Percentiles rank a stretch among this genome's conserved stretches.
These are phyloP conservation scores for Andrena bicolor DNA, from an alignment of 2,888 invertebrate species.

Conservation along the genomic window DNA sequence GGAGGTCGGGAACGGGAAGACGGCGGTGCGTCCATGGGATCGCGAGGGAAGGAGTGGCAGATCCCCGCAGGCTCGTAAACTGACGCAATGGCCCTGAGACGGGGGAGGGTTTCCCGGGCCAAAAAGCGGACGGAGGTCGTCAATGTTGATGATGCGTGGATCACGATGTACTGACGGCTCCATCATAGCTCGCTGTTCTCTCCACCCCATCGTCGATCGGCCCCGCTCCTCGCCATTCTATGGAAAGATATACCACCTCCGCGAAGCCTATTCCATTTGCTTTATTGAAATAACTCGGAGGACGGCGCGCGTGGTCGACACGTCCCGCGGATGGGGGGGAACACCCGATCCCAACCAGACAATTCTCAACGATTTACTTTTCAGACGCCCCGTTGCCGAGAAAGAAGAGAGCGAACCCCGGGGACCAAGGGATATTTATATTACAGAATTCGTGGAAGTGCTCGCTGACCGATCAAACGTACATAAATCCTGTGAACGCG, in stretches of 20 bases:
- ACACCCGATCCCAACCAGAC: conserved; percentile 43
- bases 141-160: conserved; percentile 84
- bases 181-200: conserved; percentile 71
- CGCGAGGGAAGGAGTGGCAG: conserved; percentile 55
- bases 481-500: background rate
- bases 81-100: conserved; percentile 73
- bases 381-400: conserved; percentile 1
- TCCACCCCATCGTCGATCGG: conserved; percentile 41
- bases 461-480: conserved; percentile 20
- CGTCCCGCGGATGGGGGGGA: conserved; percentile 39
- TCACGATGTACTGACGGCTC: conserved; percentile 82
- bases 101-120: conserved; percentile 68
- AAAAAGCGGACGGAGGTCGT: conserved; percentile 83
- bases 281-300: conserved; percentile 79
- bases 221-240: conserved; percentile 62
- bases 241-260: conserved; percentile 66
- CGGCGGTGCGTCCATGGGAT: conserved; percentile 1
- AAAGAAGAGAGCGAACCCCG: background rate
- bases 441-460: background rate
- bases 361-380: conserved; percentile 61
- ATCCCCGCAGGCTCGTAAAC: conserved; percentile 79
- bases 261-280: conserved; percentile 70
- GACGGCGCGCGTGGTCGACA: conserved; percentile 51
- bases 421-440: conserved; percentile 5
- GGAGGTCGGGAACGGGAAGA: conserved; percentile 21